phyloP scores from a whole-genome alignment of 2,113 vertebrate genomes.

The Pseudonaja textilis region DNA sequence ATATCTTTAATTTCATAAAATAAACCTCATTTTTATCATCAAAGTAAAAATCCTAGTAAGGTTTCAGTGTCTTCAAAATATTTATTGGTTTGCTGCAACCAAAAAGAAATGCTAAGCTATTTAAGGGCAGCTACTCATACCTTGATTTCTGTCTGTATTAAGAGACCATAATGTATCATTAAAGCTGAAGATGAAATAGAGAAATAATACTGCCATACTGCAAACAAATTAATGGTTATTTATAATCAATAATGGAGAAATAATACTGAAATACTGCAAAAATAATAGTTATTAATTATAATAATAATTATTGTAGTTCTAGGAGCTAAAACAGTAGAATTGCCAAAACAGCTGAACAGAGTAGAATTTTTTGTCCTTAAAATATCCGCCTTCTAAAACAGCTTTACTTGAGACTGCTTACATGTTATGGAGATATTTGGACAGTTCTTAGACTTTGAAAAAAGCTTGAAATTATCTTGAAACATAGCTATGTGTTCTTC shows the following conservation, averaged over 20 bases:
- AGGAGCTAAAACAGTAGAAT: neutral
- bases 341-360: neutral
- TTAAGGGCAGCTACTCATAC: neutral
- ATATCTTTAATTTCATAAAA: neutral
- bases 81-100: neutral
- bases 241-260: no score
- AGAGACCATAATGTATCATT: neutral
- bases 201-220: neutral
- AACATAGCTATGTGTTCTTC: neutral
- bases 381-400: neutral
- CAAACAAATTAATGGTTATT: no score
- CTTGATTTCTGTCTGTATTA: neutral
- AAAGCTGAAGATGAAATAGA: neutral
- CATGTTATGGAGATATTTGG: neutral
- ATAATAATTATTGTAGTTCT: neutral
- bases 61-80: neutral
- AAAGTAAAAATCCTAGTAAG: neutral
- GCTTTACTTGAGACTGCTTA: neutral
- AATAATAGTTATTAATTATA: neutral
- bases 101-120: neutral
- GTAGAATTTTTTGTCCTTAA: neutral
- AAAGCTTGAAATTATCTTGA: neutral
- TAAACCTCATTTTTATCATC: neutral
- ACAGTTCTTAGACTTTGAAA: neutral
- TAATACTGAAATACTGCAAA: neutral